phyloP scores from a whole-genome alignment of 2,797 vertebrate genomes.

The Microctenopoma steveboyesi region DNA sequence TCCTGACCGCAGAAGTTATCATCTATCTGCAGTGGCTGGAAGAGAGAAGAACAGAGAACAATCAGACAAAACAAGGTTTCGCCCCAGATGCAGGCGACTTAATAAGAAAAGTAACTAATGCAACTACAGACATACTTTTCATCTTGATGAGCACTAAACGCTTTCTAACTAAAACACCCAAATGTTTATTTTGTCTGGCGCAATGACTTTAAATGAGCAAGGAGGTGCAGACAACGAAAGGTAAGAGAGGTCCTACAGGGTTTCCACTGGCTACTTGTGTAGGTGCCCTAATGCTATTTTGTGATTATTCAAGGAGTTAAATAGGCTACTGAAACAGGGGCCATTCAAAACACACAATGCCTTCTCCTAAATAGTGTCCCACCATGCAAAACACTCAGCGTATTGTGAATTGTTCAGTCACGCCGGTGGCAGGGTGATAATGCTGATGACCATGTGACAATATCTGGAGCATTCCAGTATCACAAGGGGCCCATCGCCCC shows the following conservation, averaged over 20 bases:
- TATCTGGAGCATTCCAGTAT: conserved; percentile 66
- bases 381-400: conserved; percentile 24
- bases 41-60: not conserved
- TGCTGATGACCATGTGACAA: conserved; percentile 65
- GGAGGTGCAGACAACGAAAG: no score
- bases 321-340: conserved; percentile 33
- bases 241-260: no score
- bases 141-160: not conserved
- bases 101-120: not conserved
- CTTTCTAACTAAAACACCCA: not conserved
- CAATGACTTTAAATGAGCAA: no score
- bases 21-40: conserved; percentile 94
- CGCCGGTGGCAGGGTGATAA: conserved; percentile 30
- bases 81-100: no score
- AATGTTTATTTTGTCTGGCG: not conserved
- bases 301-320: conserved; percentile 22
- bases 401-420: conserved; percentile 51
- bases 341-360: conserved; percentile 18
- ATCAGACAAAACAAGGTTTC: not conserved
- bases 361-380: conserved; percentile 28
- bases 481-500: conserved; percentile 58
- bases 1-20: conserved; percentile 99
- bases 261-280: conserved; percentile 5
- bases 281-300: conserved; percentile 26
- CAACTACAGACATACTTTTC: not conserved